A percentile compares a stretch with the other conserved stretches of the same genome.
phyloP scores from a whole-genome alignment of 2,888 invertebrate genomes.

The Noctua pronuba region DNA sequence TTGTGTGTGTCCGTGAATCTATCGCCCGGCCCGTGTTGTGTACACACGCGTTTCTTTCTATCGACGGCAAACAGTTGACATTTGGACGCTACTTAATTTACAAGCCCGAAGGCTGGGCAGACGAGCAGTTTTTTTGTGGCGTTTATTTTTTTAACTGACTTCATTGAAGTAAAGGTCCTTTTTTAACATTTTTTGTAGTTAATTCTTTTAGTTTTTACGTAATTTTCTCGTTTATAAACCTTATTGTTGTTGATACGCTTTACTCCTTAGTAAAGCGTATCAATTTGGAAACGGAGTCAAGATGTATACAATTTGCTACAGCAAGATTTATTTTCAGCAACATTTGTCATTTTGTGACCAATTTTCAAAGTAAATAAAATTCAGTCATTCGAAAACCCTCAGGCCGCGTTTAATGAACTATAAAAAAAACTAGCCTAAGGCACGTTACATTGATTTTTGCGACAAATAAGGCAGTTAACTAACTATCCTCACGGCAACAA shows the following conservation, averaged over 20 bases:
- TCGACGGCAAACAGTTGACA: conserved; percentile 61
- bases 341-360: neutral
- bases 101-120: conserved; percentile 32
- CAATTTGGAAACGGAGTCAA: neutral
- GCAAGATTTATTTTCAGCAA: neutral
- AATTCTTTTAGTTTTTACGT: neutral
- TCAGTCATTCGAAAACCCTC: too few relatives aligned
- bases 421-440: neutral
- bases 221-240: neutral
- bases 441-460: neutral
- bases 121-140: conserved; percentile 21
- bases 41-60: conserved; percentile 59
- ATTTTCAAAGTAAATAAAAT: neutral
- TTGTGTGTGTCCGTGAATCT: conserved; percentile 61
- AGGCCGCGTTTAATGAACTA: neutral
- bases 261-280: neutral
- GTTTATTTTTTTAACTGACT: neutral
- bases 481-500: conserved; percentile 10
- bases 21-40: conserved; percentile 56
- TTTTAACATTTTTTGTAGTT: neutral
- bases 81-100: conserved; percentile 62
- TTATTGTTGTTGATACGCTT: too few relatives aligned
- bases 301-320: neutral
- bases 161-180: neutral
- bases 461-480: neutral